phyloP scores from a whole-genome alignment of 2,797 vertebrate species.

The Euphonia xanthogaster region DNA sequence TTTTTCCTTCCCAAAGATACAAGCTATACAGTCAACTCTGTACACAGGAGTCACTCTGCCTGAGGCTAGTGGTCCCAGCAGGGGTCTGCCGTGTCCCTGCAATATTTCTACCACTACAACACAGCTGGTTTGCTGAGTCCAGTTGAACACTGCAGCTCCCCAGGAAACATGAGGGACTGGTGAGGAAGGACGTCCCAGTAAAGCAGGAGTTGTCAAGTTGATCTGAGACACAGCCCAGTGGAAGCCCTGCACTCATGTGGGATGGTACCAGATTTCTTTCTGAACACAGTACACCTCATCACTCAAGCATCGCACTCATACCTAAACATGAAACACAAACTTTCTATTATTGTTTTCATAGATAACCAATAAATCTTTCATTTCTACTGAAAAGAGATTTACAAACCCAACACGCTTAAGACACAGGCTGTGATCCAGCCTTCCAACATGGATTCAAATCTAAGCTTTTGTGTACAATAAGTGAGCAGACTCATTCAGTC shows the following conservation, averaged over 20 bases:
- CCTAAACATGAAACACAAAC: not conserved
- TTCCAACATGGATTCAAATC: not conserved
- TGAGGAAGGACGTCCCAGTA: not conserved
- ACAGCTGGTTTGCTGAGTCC: not conserved
- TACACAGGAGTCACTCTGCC: not conserved
- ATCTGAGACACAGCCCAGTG: accelerated
- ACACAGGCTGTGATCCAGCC: not conserved
- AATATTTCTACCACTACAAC: not conserved
- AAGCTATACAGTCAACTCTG: not conserved
- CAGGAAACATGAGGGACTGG: not conserved
- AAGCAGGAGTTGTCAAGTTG: accelerated
- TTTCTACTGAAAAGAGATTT: not conserved
- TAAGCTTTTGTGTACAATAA: not conserved
- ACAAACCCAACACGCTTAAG: not conserved
- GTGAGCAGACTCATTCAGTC: not conserved
- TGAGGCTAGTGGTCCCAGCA: not conserved
- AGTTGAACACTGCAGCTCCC: not conserved
- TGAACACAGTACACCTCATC: not conserved
- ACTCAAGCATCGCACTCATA: not conserved
- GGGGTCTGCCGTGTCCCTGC: accelerated
- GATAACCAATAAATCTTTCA: not conserved
- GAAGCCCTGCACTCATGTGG: not conserved
- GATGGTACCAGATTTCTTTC: not conserved
- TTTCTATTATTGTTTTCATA: not conserved
- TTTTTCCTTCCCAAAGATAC: not conserved